A percentile compares a stretch with the other conserved stretches of the same genome.
Evolutionary conservation across 1,140 invertebrate genomes (phyloP).

Genomic region (Rhagoletis pomonella): DNA sequence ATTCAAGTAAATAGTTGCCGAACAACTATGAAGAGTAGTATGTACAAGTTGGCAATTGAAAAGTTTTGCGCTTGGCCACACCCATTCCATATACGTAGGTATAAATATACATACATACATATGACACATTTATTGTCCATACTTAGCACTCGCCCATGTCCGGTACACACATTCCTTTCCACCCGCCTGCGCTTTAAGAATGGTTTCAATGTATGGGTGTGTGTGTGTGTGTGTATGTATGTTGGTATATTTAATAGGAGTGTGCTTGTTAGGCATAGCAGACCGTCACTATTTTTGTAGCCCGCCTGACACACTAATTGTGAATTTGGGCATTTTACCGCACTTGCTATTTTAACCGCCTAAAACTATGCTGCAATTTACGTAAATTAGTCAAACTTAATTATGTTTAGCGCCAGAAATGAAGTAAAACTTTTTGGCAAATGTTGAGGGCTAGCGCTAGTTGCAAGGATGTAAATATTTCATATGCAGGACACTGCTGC

Average conservation of each 20-base stretch:
- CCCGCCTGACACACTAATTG: neutral
- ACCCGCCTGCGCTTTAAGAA: neutral
- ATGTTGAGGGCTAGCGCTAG: no score
- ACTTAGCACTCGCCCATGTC: neutral
- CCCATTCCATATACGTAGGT: neutral
- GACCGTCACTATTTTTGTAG: neutral
- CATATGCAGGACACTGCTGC: no score
- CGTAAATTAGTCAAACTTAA: constrained; percentile 44
- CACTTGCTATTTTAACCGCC: constrained; percentile 30
- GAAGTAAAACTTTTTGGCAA: constrained; percentile 25
- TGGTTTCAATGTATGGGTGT: no score
- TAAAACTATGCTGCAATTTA: constrained; percentile 42
- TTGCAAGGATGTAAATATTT: neutral
- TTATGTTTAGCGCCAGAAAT: constrained; percentile 21
- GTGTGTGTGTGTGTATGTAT: no score
- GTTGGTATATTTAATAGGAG: no score
- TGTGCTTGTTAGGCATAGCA: neutral
- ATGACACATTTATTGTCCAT: no score
- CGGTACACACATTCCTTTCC: neutral
- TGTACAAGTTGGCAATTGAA: constrained; percentile 20
- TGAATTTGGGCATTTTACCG: neutral
- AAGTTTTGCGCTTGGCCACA: constrained; percentile 25
- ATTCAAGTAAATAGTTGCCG: constrained; percentile 24
- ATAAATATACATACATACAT: no score
- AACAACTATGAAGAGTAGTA: constrained; percentile 7